Base-by-base conservation (phyloP, 2,888 invertebrate genomes). In the Cosmia pyralina region DNA sequence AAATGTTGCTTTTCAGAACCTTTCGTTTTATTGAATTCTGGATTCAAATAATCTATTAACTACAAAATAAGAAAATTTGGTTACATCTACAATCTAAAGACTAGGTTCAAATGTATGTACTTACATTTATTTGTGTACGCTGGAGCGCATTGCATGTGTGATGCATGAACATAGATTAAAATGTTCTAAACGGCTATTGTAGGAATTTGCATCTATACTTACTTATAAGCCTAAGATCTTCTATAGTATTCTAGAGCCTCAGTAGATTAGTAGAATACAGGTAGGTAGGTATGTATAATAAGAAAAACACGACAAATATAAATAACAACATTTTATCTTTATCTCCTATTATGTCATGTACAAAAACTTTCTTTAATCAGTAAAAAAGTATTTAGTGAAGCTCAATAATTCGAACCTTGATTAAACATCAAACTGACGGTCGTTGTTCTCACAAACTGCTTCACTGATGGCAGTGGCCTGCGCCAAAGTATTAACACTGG, bases 361-460 rank as follows among this genome's bases (percentile, higher is more conserved):
- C 66, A 78, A 72, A 63, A 63, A 59, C 55, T 58, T 55, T 67
- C 38, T 52, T 59, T 64, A 41, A 34, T 66, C 68, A 77, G 38
- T 15, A 66, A 71, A 75, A 55, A 67, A 77, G 50, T 52, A 69
- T 48, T 41, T n/a, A 28, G 46, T 52, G 50, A 46, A 70, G 38
- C 73, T 67, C 57, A 66, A 44, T 65, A 72, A 64, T 78, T 70
- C 57, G 60, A 71, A 69, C 69, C 58, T 67, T 22, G n/a, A 67
- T 85, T 83, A 94, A 59, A 90, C 87, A 73, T 95, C 94, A 74
- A 88, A 94, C 67, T 92, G 90, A 72, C 92, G 88, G 76, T 95
- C 94, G 5, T 92, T 88, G 67, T 87, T 92, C 53, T 96, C 95
- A 50, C 91, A 87, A 53, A 93, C 92, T 19, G 92, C 90, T 72